Base-by-base conservation (phyloP, 2,888 invertebrate species). In the Lasius fuliginosus region DNA sequence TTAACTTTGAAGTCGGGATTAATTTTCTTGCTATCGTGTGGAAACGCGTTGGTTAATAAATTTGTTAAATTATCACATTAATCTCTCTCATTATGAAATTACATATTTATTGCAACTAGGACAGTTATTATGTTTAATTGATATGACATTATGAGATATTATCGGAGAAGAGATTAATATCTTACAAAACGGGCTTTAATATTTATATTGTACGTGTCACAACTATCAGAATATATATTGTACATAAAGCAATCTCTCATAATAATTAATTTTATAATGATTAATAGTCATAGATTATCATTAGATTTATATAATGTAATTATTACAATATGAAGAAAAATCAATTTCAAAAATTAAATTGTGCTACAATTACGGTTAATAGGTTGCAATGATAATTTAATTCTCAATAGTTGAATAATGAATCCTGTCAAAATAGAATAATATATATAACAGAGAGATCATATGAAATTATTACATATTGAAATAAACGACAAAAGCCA, bases 1-100 rank as follows among this genome's bases (percentile, higher is more conserved):
- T 71, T 58, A 71, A 79, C 69, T 60, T 15, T 12, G 23, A 77
- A 77, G 6, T 79, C 15, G 71, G 4, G 33, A 58, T 69, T 79
- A 60, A 79, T 77, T 42, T 68, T 6, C 42, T 76, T 56, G 53
- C 30, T 58, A 42, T 42, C n/a, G 11, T 9, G 23, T 46, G 15
- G 11, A 36, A 30, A n/a, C 5, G 23, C 76, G 6, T 67, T 40
- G 53, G 2, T 77, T 56, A 68, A 68, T 68, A 77, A 56, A 15
- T 56, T 9, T 49, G 11, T 6, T 62, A 23, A 67, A 42, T 77
- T 68, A 65, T 53, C n/a, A 30, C 15, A 8, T 56, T 68, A n/a
- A 77, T 77, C 6, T 77, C 6, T 77, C n/a, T 30, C 42, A 18
- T 69, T 30, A 75, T 46, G 15, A 15, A 64, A 64, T 64, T 3